A percentile compares a stretch with the other conserved stretches of the same genome.
These are phyloP conservation scores for Pterois miles DNA, from an alignment of 2,797 vertebrate genomes.

Conservation along the genomic window DNA sequence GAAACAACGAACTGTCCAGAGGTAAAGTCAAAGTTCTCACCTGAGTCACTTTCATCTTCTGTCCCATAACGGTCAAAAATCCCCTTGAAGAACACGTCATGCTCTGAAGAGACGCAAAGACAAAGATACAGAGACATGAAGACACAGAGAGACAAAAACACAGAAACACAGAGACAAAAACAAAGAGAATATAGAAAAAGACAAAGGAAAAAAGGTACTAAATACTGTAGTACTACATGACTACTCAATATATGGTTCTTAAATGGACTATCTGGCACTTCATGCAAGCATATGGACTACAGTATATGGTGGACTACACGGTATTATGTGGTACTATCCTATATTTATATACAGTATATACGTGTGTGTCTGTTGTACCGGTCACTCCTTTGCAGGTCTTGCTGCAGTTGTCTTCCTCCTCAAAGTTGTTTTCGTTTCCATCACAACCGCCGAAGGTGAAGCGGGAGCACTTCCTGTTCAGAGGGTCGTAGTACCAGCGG, in stretches of 20 bases:
- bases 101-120: constrained; percentile 75
- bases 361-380: constrained; percentile 70
- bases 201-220: neutral
- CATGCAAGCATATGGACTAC: too few relatives aligned
- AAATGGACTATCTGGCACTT: too few relatives aligned
- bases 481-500: constrained; percentile 92
- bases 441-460: constrained; percentile 93
- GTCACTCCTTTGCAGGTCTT: constrained; percentile 84
- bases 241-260: too few relatives aligned
- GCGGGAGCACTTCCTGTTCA: constrained; percentile 77
- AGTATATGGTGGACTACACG: too few relatives aligned
- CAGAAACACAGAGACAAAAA: neutral
- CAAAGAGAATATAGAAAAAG: too few relatives aligned
- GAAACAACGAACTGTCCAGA: neutral
- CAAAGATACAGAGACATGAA: neutral
- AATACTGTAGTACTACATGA: too few relatives aligned
- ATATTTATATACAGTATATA: too few relatives aligned
- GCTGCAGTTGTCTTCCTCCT: constrained; percentile 77
- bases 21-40: constrained; percentile 27
- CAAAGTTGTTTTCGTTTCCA: constrained; percentile 90
- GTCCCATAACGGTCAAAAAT: constrained; percentile 53
- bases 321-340: too few relatives aligned
- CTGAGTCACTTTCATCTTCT: constrained; percentile 42
- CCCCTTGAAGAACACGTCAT: constrained; percentile 82
- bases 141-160: neutral